A percentile compares a stretch with the other conserved stretches of the same genome.
These are phyloP conservation scores for Orchestia grillus DNA, from an alignment of 1,140 invertebrate species.

Conservation along the genomic window DNA sequence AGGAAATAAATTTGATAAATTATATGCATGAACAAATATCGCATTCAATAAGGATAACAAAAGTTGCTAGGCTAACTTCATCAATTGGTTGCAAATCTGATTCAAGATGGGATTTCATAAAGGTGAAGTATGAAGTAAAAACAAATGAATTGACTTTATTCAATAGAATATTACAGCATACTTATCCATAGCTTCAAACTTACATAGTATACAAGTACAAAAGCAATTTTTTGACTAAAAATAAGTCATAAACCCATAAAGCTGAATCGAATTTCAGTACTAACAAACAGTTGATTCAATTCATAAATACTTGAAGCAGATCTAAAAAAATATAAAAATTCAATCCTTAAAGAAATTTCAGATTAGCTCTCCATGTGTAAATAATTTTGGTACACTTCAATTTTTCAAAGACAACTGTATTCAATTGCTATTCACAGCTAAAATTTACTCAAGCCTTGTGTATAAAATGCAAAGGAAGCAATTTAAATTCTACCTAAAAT, in stretches of 20 bases:
- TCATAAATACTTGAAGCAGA: neutral
- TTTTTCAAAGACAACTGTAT: neutral
- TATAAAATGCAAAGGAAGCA: neutral
- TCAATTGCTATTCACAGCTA: neutral
- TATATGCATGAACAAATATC: no score
- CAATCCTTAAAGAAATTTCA: neutral
- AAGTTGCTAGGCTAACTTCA: no score
- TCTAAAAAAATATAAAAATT: neutral
- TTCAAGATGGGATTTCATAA: no score
- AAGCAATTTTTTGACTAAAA: neutral
- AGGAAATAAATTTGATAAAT: no score
- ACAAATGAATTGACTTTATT: neutral
- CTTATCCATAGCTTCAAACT: neutral
- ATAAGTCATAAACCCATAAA: neutral
- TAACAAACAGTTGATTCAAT: neutral
- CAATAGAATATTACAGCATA: neutral
- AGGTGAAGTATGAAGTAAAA: no score
- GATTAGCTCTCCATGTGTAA: neutral
- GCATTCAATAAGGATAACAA: no score
- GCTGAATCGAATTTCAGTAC: neutral
- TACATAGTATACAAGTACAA: neutral
- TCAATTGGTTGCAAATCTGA: no score
- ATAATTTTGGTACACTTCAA: neutral
- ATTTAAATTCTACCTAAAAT: neutral
- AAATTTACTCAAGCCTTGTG: neutral